phyloP scores from a whole-genome alignment of 2,797 vertebrate genomes.

The Acanthopagrus latus region DNA sequence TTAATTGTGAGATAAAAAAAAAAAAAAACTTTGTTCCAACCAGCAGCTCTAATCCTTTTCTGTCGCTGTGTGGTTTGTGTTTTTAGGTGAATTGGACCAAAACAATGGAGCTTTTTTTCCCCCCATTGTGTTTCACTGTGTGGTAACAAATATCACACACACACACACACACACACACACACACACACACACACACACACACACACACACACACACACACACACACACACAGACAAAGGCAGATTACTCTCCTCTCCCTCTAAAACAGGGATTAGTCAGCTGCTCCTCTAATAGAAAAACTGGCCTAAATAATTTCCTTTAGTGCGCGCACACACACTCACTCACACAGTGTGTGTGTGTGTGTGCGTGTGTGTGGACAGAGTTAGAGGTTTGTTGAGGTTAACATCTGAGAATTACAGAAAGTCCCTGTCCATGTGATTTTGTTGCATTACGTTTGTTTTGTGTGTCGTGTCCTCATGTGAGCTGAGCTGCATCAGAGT shows the following conservation, averaged over 20 bases:
- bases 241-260: constrained; percentile 62
- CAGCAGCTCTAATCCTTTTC: constrained; percentile 8
- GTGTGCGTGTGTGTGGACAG: neutral
- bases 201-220: constrained; percentile 18
- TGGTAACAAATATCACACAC: constrained; percentile 36
- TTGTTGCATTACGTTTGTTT: neutral
- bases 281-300: constrained; percentile 71
- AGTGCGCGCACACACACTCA: neutral
- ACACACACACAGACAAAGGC: constrained; percentile 45
- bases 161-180: constrained; percentile 16
- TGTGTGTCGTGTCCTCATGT: neutral
- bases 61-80: constrained; percentile 27
- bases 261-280: constrained; percentile 74
- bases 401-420: constrained; percentile 10
- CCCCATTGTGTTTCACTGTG: constrained; percentile 20
- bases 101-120: constrained; percentile 33
- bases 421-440: neutral
- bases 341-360: neutral
- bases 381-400: constrained; percentile 5
- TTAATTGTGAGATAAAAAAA: neutral
- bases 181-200: constrained; percentile 16
- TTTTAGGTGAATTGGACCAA: constrained; percentile 30
- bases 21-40: neutral
- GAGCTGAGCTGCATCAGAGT: neutral
- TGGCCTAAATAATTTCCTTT: constrained; percentile 59